A percentile compares a stretch with the other conserved stretches of the same genome.
These are phyloP conservation scores for Byasa hedistus DNA, from an alignment of 2,888 invertebrate genomes.

Conservation along the genomic window DNA sequence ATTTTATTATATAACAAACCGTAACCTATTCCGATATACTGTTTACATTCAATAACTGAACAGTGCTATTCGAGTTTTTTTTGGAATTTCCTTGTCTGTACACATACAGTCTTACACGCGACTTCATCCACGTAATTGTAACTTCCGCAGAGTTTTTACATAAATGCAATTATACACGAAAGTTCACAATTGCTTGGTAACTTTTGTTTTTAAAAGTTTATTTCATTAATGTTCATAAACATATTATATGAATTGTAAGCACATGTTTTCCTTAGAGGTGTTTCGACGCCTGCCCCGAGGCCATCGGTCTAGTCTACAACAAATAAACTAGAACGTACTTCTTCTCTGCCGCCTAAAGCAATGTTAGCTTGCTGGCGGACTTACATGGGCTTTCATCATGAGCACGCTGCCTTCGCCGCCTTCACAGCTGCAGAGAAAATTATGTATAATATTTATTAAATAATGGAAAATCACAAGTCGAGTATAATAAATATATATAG, in stretches of 20 bases:
- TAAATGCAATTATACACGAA: constrained; percentile 9
- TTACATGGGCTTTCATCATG: constrained; percentile 54
- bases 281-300: no score
- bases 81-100: background rate
- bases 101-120: background rate
- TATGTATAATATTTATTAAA: no score
- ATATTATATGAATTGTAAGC: no score
- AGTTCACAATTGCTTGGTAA: background rate
- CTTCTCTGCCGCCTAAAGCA: constrained; percentile 25
- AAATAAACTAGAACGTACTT: constrained; percentile 51
- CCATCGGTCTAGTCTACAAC: constrained; percentile 64
- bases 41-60: background rate
- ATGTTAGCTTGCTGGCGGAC: constrained; percentile 33
- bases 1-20: background rate
- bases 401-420: constrained; percentile 77
- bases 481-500: no score
- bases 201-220: no score
- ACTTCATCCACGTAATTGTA: background rate
- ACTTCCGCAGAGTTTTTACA: background rate
- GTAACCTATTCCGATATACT: background rate
- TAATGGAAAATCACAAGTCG: no score
- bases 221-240: no score
- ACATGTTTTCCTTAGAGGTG: no score
- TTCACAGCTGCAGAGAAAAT: constrained; percentile 66
- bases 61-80: background rate